Conservation (phyloP, 2,797 vertebrate genomes). For the Phaenicophaeus curvirostris region DNA sequence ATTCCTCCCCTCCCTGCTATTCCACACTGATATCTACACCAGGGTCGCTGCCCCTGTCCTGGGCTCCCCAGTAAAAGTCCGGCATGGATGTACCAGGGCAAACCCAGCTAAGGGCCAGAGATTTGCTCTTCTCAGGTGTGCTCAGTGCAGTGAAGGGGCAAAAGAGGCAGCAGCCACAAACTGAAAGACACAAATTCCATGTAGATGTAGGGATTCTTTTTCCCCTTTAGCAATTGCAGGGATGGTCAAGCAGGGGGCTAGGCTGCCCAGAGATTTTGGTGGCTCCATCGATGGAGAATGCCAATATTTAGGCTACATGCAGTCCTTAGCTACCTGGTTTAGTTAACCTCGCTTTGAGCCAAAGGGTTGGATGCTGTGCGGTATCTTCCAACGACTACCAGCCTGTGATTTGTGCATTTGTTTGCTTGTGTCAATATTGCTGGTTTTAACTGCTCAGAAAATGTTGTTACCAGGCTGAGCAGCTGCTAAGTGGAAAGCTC, state of each 20-base stretch:
- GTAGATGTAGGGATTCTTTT: too few species aligned
- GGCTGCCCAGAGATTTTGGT: not conserved
- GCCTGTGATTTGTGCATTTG: not conserved
- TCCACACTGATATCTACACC: too few species aligned
- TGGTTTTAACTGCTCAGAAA: not conserved
- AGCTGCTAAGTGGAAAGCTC: too few species aligned
- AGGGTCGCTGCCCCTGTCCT: too few species aligned
- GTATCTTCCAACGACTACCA: not conserved
- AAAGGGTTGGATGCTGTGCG: not conserved
- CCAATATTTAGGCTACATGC: not conserved
- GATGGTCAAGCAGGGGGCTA: not conserved
- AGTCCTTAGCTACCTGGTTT: not conserved
- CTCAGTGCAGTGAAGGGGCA: too few species aligned
- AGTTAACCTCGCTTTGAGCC: not conserved
- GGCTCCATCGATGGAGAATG: rapidly evolving
- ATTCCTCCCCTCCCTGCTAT: not conserved
- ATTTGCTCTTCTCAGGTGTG: too few species aligned
- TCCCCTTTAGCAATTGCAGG: not conserved
- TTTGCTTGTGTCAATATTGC: too few species aligned
- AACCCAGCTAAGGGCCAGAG: not conserved
- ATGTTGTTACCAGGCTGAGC: too few species aligned
- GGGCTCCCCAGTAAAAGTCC: too few species aligned
- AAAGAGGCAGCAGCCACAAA: too few species aligned
- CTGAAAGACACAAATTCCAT: too few species aligned
- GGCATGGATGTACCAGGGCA: not conserved